Evolutionary conservation across 1,140 invertebrate genomes (phyloP).

Genomic region (Sitodiplosis mosellana): DNA sequence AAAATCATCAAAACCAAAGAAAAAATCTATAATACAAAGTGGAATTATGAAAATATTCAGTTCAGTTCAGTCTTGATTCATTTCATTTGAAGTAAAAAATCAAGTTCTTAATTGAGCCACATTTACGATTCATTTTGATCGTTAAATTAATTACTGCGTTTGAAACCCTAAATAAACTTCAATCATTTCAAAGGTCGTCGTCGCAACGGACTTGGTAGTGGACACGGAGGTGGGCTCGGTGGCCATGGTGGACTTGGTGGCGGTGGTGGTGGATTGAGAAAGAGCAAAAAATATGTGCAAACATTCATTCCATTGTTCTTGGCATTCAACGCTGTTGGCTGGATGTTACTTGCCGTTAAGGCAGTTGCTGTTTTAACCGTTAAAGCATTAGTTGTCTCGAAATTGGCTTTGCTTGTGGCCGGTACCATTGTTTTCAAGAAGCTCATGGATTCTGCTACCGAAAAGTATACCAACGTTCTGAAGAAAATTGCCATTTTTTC

Average conservation of each 20-base stretch:
- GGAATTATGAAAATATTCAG: neutral
- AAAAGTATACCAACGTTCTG: conserved; percentile 18
- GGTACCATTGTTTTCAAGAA: conserved; percentile 35
- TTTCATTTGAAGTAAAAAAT: too few species aligned
- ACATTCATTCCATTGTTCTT: conserved; percentile 37
- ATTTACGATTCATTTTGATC: too few species aligned
- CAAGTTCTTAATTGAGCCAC: too few species aligned
- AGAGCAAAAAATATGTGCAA: conserved; percentile 33
- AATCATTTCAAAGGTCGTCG: conserved; percentile 4
- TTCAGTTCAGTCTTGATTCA: neutral
- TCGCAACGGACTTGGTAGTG: conserved; percentile 1
- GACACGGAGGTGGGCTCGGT: conserved; percentile 26
- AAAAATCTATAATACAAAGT: neutral
- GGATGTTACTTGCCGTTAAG: conserved; percentile 33
- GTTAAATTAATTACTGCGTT: too few species aligned
- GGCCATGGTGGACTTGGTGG: conserved; percentile 17
- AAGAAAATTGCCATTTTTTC: neutral
- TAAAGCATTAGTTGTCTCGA: conserved; percentile 39
- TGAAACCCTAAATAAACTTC: too few species aligned
- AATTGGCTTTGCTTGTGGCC: conserved; percentile 37
- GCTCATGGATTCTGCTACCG: conserved; percentile 28
- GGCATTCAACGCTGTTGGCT: conserved; percentile 38
- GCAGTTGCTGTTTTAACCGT: conserved; percentile 36
- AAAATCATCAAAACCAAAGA: too few species aligned
- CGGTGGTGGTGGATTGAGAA: conserved; percentile 9